Conservation (phyloP, 37 sponge, comb jelly and placozoan species). For the Crambe crambe region DNA sequence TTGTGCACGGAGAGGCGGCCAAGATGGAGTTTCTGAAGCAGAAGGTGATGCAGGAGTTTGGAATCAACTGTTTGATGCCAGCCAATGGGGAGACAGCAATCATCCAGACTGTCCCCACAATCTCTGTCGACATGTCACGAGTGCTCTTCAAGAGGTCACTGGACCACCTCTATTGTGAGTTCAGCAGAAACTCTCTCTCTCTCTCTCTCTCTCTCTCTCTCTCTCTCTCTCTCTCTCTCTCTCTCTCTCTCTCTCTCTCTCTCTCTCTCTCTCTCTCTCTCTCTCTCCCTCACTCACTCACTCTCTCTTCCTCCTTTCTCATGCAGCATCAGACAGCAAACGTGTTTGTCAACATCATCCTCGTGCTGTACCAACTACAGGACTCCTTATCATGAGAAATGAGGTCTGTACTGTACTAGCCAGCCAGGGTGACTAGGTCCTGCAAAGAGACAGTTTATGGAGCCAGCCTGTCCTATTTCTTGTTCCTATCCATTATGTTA, state of each 20-base stretch:
- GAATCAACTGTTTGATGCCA: constrained; percentile 83
- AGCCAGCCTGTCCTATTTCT: too few relatives aligned
- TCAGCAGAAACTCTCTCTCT: background rate
- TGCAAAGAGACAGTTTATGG: too few relatives aligned
- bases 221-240: constrained; percentile 28
- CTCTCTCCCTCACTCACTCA: constrained; percentile 23
- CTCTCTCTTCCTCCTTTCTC: constrained; percentile 18
- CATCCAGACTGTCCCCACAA: constrained; percentile 75
- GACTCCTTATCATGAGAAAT: constrained; percentile 61
- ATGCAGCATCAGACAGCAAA: constrained; percentile 43
- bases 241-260: constrained; percentile 34
- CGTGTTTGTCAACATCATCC: constrained; percentile 25
- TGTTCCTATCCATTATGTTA: too few relatives aligned
- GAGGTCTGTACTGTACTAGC: constrained; percentile 23
- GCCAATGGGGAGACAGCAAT: constrained; percentile 90
- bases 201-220: constrained; percentile 36
- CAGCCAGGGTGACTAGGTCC: too few relatives aligned
- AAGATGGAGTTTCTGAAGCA: constrained; percentile 95
- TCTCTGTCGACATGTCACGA: constrained; percentile 66
- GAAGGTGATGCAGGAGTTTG: constrained; percentile 81
- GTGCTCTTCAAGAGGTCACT: constrained; percentile 70
- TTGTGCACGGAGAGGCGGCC: constrained; percentile 96
- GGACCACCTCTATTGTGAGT: constrained; percentile 41
- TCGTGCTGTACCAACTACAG: constrained; percentile 33
- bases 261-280: constrained; percentile 28